Evolutionary conservation across 1,140 invertebrate genomes (phyloP).

Genomic region (Euwallacea fornicatus): DNA sequence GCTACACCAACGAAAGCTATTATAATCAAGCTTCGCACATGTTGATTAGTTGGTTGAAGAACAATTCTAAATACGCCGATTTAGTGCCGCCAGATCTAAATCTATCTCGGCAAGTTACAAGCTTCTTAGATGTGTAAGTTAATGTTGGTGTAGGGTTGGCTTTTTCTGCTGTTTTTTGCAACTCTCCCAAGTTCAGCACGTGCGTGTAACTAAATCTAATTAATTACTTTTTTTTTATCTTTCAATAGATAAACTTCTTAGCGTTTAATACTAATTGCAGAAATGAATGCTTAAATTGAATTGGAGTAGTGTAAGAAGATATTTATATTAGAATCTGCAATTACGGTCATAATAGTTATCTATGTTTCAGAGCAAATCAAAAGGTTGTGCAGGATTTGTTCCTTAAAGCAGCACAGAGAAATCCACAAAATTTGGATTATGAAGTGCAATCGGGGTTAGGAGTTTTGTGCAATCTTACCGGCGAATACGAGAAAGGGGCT

Average conservation of each 20-base stretch:
- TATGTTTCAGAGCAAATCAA: slow-evolving; percentile 59
- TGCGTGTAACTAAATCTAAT: too few species aligned
- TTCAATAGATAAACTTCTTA: too few species aligned
- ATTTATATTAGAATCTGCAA: too few species aligned
- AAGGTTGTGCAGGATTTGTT: slow-evolving; percentile 78
- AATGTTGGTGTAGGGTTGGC: slow-evolving; percentile 21
- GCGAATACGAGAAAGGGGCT: slow-evolving; percentile 93
- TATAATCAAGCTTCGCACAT: slow-evolving; percentile 72
- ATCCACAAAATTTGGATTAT: slow-evolving; percentile 80
- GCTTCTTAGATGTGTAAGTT: slow-evolving; percentile 52
- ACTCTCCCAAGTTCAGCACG: too few species aligned
- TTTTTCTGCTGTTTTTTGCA: slow-evolving; percentile 1
- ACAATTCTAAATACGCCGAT: slow-evolving; percentile 82
- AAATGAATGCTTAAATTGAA: too few species aligned
- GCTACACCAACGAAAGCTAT: slow-evolving; percentile 94
- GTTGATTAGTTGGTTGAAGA: slow-evolving; percentile 80
- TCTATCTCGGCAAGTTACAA: slow-evolving; percentile 54
- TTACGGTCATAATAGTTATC: too few species aligned
- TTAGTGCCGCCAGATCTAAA: slow-evolving; percentile 62
- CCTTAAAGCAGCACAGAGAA: slow-evolving; percentile 81
- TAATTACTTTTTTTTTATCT: too few species aligned
- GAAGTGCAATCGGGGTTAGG: slow-evolving; percentile 95
- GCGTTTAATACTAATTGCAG: too few species aligned
- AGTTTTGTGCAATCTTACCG: slow-evolving; percentile 91
- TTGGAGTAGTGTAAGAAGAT: too few species aligned